Evolutionary conservation across 2,888 invertebrate genomes (phyloP).

Genomic region (Ormia ochracea): DNA sequence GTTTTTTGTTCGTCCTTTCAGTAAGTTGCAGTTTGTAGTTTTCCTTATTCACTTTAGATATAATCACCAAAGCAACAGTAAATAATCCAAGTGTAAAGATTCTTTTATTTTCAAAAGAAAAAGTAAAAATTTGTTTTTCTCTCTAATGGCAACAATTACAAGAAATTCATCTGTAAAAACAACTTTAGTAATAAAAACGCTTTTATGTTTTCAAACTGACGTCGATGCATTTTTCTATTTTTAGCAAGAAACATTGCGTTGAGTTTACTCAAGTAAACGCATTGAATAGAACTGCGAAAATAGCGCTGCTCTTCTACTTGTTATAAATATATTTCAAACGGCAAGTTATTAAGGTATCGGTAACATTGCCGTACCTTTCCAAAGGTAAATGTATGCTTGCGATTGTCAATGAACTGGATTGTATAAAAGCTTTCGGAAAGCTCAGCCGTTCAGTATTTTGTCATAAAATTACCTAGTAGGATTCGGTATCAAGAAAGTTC

Average conservation of each 20-base stretch:
- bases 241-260: background rate
- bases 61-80: slow-evolving; percentile 63
- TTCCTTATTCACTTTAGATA: slow-evolving; percentile 38
- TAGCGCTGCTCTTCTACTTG: too few species aligned
- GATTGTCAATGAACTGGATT: too few species aligned
- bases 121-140: slow-evolving; percentile 28
- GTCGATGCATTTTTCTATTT: background rate
- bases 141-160: slow-evolving; percentile 17
- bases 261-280: background rate
- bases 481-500: too few species aligned
- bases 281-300: background rate
- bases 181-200: background rate
- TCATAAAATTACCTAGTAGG: too few species aligned
- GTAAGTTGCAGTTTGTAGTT: slow-evolving; percentile 12
- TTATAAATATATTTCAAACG: too few species aligned
- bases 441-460: too few species aligned
- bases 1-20: slow-evolving; percentile 13
- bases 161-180: background rate
- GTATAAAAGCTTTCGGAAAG: too few species aligned
- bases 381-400: too few species aligned
- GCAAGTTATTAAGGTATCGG: too few species aligned
- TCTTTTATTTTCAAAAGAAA: slow-evolving; percentile 20
- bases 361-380: too few species aligned
- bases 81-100: slow-evolving; percentile 59
- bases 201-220: background rate